phyloP scores from a whole-genome alignment of 2,797 vertebrate species.

The Channallabes apus region DNA sequence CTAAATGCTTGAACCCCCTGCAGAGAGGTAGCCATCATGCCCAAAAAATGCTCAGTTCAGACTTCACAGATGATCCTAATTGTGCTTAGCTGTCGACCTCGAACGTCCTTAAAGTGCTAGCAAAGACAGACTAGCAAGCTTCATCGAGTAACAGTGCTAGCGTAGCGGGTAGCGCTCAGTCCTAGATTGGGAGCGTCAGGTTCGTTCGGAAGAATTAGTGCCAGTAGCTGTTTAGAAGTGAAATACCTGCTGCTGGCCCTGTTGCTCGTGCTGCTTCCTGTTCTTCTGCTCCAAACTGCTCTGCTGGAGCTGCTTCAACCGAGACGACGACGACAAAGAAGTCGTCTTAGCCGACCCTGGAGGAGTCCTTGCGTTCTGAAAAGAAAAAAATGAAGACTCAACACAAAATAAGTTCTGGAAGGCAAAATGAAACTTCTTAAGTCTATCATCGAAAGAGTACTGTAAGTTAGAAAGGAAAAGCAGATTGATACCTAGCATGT shows the following conservation, averaged over 20 bases:
- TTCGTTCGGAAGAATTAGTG: constrained; percentile 21
- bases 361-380: constrained; percentile 80
- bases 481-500: constrained; percentile 29
- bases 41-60: neutral
- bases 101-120: constrained; percentile 18
- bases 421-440: neutral
- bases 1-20: constrained; percentile 18
- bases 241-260: constrained; percentile 95
- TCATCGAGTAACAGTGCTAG: constrained; percentile 8
- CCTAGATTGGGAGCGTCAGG: constrained; percentile 22
- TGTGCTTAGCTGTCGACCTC: constrained; percentile 21
- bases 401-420: neutral
- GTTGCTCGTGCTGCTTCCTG: constrained; percentile 89
- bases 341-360: constrained; percentile 85
- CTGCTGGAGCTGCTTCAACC: constrained; percentile 88
- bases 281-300: constrained; percentile 87
- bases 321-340: constrained; percentile 79
- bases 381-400: neutral
- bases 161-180: constrained; percentile 18
- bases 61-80: constrained; percentile 16
- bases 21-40: constrained; percentile 37
- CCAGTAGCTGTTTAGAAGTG: constrained; percentile 70
- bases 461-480: neutral
- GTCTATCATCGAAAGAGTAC: neutral
- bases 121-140: neutral